Conservation (phyloP, 2,113 vertebrate species). For the Hemiprocne comata region DNA sequence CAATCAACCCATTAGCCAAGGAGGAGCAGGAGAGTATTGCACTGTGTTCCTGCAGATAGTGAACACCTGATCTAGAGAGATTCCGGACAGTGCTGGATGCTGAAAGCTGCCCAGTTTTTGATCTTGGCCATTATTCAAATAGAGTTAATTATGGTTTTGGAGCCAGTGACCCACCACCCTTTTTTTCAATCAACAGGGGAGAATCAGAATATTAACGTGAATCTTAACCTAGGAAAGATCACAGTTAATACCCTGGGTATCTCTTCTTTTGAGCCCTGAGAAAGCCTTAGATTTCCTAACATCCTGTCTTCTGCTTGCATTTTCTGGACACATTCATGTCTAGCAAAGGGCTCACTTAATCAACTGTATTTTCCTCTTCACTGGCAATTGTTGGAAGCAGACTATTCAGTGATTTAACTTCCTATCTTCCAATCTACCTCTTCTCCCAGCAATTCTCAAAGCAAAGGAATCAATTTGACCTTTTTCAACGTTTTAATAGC, state of each 20-base stretch:
- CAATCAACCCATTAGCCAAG: not conserved
- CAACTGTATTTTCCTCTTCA: not conserved
- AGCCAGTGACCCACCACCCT: not conserved
- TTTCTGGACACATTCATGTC: not conserved
- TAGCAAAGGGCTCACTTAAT: not conserved
- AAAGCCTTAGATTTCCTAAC: not conserved
- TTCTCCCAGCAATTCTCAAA: not conserved
- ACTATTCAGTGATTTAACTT: not conserved
- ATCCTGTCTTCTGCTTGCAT: not conserved
- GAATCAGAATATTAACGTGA: not conserved
- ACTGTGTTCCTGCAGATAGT: not conserved
- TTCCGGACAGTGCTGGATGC: not conserved
- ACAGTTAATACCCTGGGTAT: not conserved
- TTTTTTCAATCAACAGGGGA: not conserved
- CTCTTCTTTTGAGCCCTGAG: not conserved
- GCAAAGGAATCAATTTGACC: not conserved
- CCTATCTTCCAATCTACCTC: not conserved
- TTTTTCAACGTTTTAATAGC: constrained; percentile 16
- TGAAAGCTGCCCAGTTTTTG: not conserved
- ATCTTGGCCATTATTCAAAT: not conserved
- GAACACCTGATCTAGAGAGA: not conserved
- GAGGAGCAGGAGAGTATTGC: not conserved
- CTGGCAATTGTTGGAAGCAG: not conserved
- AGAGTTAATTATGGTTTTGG: not conserved
- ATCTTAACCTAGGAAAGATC: not conserved